Conservation (phyloP, 2,797 vertebrate genomes). For the Takifugu ocellatus region DNA sequence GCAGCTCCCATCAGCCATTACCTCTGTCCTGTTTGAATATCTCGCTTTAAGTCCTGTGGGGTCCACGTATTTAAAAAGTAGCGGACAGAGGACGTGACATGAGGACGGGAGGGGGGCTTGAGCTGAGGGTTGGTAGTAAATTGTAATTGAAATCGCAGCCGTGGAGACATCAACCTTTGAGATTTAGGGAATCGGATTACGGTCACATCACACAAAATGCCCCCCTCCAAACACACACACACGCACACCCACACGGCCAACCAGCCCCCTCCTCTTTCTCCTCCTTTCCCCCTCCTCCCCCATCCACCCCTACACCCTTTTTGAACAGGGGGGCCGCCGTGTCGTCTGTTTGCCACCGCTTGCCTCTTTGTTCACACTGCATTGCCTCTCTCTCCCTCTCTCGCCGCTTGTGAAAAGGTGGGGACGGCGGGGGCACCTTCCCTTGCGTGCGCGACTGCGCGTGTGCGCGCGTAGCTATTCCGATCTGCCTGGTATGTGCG, state of each 20-base stretch:
- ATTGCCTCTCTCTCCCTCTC: constrained; percentile 52
- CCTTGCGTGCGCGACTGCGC: neutral
- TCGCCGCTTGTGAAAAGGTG: constrained; percentile 47
- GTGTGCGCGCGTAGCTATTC: constrained; percentile 30
- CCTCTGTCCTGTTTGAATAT: constrained; percentile 1
- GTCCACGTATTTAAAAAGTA: constrained; percentile 2
- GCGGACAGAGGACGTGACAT: neutral
- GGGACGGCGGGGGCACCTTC: constrained; percentile 52
- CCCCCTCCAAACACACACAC: constrained; percentile 2
- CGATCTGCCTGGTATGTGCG: constrained; percentile 26
- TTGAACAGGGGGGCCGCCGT: constrained; percentile 63
- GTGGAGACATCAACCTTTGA: constrained; percentile 56
- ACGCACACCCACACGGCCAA: neutral
- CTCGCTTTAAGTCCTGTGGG: constrained; percentile 14
- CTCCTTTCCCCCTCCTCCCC: constrained; percentile 14
- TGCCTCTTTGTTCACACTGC: constrained; percentile 76
- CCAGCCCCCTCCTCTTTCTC: constrained; percentile 5
- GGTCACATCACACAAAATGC: constrained; percentile 51
- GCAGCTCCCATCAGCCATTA: constrained; percentile 17
- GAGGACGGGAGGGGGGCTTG: constrained; percentile 9
- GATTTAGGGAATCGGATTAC: constrained; percentile 71
- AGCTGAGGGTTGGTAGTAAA: constrained; percentile 37
- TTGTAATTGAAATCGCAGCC: constrained; percentile 51
- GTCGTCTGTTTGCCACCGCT: constrained; percentile 67
- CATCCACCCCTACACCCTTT: constrained; percentile 28